These are phyloP conservation scores for Hippoglossus stenolepis DNA, from an alignment of 2,113 vertebrate genomes.

Conservation along the genomic window DNA sequence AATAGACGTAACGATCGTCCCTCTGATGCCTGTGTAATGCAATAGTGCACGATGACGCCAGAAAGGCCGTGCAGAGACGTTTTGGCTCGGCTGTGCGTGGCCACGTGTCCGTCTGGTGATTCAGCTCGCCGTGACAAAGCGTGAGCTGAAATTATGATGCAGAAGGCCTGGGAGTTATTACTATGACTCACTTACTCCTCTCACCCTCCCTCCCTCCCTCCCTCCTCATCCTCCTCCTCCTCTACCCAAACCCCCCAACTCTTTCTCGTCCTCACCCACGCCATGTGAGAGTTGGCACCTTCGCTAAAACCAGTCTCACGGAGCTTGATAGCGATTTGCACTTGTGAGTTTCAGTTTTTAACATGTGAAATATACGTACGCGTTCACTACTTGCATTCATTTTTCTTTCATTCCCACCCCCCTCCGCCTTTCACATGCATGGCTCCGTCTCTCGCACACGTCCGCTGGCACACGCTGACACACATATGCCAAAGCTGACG, in stretches of 20 bases:
- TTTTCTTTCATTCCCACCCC: neutral
- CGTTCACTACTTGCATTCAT: neutral
- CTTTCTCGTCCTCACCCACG: constrained; percentile 30
- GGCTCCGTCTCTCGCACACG: constrained; percentile 14
- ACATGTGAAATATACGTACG: too few species aligned
- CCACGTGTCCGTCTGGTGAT: constrained; percentile 78
- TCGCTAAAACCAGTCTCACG: constrained; percentile 28
- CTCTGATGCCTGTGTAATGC: neutral
- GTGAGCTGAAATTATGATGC: constrained; percentile 70
- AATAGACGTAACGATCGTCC: neutral
- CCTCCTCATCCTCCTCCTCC: neutral
- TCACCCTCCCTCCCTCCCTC: neutral
- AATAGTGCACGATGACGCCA: constrained; percentile 1
- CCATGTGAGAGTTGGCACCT: constrained; percentile 40
- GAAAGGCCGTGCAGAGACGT: constrained; percentile 17
- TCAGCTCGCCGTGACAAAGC: constrained; percentile 69
- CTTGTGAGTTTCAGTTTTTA: neutral
- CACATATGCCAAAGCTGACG: constrained; percentile 71
- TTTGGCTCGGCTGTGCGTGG: constrained; percentile 42
- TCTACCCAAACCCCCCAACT: neutral
- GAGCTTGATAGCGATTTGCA: constrained; percentile 9
- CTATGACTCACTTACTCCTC: constrained; percentile 67
- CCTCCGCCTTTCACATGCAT: neutral
- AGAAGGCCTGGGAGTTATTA: constrained; percentile 65
- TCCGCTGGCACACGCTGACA: constrained; percentile 55